Evolutionary conservation across 2,888 invertebrate genomes (phyloP).

Genomic region (Oasisia sp.): DNA sequence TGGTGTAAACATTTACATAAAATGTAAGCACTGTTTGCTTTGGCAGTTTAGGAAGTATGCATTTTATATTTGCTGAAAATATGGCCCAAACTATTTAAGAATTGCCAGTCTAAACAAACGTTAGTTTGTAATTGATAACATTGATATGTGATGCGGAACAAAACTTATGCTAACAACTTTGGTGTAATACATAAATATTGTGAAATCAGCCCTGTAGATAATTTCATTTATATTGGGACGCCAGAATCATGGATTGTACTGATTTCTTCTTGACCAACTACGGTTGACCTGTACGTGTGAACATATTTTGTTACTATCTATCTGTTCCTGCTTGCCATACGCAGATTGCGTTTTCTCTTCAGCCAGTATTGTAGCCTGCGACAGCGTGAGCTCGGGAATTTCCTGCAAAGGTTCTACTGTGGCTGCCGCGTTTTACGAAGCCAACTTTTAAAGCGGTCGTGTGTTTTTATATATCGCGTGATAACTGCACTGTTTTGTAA

Average conservation of each 20-base stretch:
- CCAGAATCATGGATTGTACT: background rate
- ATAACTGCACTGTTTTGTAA: slow-evolving; percentile 14
- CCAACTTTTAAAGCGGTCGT: background rate
- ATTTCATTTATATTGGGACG: background rate
- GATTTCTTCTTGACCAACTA: background rate
- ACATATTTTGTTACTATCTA: background rate
- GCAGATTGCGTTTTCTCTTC: background rate
- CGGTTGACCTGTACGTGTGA: background rate
- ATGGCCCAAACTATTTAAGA: too few species aligned
- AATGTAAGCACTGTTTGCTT: too few species aligned
- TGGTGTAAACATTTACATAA: too few species aligned
- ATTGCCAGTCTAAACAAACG: too few species aligned
- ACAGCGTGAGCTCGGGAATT: background rate
- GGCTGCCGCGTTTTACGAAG: background rate
- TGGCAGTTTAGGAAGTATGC: too few species aligned
- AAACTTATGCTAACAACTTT: background rate
- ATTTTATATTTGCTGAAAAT: too few species aligned
- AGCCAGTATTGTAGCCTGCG: background rate
- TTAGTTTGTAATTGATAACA: too few species aligned
- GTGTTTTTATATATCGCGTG: background rate
- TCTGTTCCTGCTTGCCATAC: background rate
- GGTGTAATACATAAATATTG: background rate
- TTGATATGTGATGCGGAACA: background rate
- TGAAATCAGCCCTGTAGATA: background rate
- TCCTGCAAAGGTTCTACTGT: background rate